Conservation (phyloP, 2,888 invertebrate genomes). For the Dryocosmus kuriphilus region DNA sequence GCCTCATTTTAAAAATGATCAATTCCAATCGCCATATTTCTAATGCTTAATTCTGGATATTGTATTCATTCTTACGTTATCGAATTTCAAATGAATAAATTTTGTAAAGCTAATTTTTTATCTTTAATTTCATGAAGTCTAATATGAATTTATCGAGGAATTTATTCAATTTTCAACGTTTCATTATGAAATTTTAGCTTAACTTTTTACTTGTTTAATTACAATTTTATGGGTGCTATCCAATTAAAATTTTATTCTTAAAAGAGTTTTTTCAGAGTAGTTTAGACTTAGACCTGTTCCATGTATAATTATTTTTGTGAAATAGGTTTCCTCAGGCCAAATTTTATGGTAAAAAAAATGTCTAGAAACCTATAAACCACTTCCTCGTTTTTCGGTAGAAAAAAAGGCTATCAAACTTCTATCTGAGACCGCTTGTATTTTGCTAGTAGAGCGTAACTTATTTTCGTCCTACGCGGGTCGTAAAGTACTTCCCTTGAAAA, state of each 20-base stretch:
- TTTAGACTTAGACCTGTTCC: not conserved
- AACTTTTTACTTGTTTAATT: too few relatives aligned
- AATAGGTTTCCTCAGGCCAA: not conserved
- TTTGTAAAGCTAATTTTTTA: too few relatives aligned
- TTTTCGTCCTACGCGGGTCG: conserved; percentile 15
- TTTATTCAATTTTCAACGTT: too few relatives aligned
- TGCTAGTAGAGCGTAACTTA: conserved; percentile 34
- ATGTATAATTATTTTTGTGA: not conserved
- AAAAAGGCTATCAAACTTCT: conserved; percentile 24
- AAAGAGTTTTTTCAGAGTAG: not conserved
- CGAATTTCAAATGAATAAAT: too few relatives aligned
- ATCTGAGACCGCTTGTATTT: conserved; percentile 17
- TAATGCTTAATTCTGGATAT: too few relatives aligned
- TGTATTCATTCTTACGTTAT: too few relatives aligned
- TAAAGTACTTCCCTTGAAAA: conserved; percentile 27
- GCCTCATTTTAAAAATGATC: too few relatives aligned
- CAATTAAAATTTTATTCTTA: not conserved
- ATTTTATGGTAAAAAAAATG: not conserved
- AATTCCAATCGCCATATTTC: too few relatives aligned
- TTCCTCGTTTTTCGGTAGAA: not conserved
- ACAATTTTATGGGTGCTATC: too few relatives aligned
- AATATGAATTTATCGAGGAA: too few relatives aligned
- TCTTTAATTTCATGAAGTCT: too few relatives aligned
- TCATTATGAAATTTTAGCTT: too few relatives aligned
- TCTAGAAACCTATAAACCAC: conserved; percentile 27